A percentile compares a stretch with the other conserved stretches of the same genome.
Evolutionary conservation across 2,797 vertebrate species (phyloP).

Genomic region (Cirrhinus molitorella): DNA sequence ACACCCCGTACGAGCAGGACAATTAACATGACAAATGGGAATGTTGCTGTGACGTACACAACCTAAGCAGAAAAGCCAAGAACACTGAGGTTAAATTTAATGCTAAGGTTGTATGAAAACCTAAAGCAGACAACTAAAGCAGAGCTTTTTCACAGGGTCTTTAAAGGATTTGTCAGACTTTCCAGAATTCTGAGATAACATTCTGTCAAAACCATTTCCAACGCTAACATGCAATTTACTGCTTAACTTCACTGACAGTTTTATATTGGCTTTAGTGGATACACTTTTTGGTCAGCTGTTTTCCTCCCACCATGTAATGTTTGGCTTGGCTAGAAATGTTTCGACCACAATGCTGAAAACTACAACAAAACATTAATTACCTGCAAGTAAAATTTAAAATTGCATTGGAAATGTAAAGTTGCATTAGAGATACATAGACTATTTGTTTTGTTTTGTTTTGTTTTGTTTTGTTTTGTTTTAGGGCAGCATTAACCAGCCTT

Average conservation of each 20-base stretch:
- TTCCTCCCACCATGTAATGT: background rate
- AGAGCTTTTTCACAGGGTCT: background rate
- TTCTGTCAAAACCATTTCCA: background rate
- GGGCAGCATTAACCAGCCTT: background rate
- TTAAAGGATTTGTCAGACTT: constrained; percentile 2
- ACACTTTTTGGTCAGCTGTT: constrained; percentile 10
- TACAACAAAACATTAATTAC: constrained; percentile 15
- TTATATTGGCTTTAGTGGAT: constrained; percentile 16
- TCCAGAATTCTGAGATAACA: background rate
- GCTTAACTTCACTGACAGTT: constrained; percentile 7
- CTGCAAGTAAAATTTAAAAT: constrained; percentile 13
- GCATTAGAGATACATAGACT: background rate
- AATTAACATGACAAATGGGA: constrained; percentile 96
- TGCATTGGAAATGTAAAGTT: too few relatives aligned
- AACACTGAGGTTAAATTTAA: background rate
- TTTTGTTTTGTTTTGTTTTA: too few relatives aligned
- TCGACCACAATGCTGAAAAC: constrained; percentile 11
- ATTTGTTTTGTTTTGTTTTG: too few relatives aligned
- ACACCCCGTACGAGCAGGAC: constrained; percentile 94
- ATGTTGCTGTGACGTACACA: constrained; percentile 97
- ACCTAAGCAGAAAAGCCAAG: constrained; percentile 77
- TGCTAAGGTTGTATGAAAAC: background rate
- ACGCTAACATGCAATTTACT: constrained; percentile 28
- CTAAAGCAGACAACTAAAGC: background rate
- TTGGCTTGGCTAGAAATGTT: background rate